Percentiles rank a stretch among this genome's conserved stretches.
These are phyloP conservation scores for Dromococcyx pavoninus DNA, from an alignment of 2,797 vertebrate species.

Conservation along the genomic window DNA sequence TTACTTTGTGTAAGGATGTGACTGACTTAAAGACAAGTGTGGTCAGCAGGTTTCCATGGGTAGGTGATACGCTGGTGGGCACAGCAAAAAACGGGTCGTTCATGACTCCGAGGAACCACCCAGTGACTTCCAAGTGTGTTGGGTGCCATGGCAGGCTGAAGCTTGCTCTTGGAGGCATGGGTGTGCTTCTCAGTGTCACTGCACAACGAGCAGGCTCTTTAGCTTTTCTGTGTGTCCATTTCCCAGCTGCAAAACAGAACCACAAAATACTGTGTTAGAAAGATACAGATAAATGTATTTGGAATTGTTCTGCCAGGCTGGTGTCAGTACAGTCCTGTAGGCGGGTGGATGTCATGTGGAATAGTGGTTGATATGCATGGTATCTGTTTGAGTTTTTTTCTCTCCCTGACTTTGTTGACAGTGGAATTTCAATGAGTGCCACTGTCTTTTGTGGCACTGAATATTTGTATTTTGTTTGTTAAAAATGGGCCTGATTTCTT, in stretches of 20 bases:
- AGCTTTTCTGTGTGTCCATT: accelerated
- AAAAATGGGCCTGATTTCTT: neutral
- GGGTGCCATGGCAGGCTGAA: neutral
- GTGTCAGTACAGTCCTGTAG: neutral
- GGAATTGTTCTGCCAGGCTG: neutral
- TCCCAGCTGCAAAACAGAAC: neutral
- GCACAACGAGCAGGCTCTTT: neutral
- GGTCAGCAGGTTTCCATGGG: neutral
- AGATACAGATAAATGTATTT: neutral
- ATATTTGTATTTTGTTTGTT: neutral
- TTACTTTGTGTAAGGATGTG: neutral
- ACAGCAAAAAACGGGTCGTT: neutral
- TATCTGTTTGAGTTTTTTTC: neutral
- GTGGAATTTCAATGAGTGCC: neutral
- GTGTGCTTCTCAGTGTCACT: neutral
- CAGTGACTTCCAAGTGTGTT: accelerated
- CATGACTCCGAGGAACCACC: neutral
- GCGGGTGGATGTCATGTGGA: neutral
- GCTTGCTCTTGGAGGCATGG: neutral
- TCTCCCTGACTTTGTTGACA: neutral
- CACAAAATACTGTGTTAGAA: neutral
- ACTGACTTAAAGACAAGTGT: accelerated
- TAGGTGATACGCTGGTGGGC: neutral
- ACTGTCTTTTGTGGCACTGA: too few relatives aligned
- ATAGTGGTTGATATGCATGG: neutral